Evolutionary conservation across 2,888 invertebrate genomes (phyloP), one percentile per base, ranked within the genome.

Genomic region (Apotomis capreana): DNA sequence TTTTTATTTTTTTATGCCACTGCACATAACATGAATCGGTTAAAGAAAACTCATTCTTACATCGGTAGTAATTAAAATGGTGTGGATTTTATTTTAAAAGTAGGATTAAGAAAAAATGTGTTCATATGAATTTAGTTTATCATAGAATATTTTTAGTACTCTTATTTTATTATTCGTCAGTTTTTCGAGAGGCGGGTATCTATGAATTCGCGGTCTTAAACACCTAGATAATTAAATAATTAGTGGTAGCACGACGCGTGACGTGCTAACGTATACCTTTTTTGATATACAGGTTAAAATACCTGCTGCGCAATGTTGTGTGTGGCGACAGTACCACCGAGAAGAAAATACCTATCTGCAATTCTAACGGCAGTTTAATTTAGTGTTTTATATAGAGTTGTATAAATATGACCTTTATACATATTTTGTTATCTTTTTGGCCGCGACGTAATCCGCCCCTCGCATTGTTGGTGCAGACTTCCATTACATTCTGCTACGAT

Each of bases 71-170:
- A 81, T 83, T 86, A 88, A 84, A 77, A 83, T 81, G 86, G 87
- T 87, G 89, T 90, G 86, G 85, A 84, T 81, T 79, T 84, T 85
- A 84, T 80, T 84, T 86, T 87, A 87, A 89, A 90, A 86, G 83
- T 92, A 90, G 89, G 74, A 75, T 79, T 92, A 91, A 91, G 91
- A 82, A 91, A 51, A 91, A 89, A 92, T 92, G 92, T 92, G 92
- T 92, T 92, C 92, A 92, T 92, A 91, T 90, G 87, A 91, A 90
- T 90, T 91, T 92, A 91, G 90, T 91, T 78, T 78, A 87, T 88
- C 83, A 87, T 91, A 92, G 88, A 85, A 77, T 86, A 87, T 88
- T 84, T 88, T 84, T 89, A 90, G 87, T 84, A 81, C 84, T 81
- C 83, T 91, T 89, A 89, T 89, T 91, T 91, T 90, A 46, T 65